phyloP scores from a whole-genome alignment of 2,888 invertebrate genomes.

The Lepidochitona cinerea region DNA sequence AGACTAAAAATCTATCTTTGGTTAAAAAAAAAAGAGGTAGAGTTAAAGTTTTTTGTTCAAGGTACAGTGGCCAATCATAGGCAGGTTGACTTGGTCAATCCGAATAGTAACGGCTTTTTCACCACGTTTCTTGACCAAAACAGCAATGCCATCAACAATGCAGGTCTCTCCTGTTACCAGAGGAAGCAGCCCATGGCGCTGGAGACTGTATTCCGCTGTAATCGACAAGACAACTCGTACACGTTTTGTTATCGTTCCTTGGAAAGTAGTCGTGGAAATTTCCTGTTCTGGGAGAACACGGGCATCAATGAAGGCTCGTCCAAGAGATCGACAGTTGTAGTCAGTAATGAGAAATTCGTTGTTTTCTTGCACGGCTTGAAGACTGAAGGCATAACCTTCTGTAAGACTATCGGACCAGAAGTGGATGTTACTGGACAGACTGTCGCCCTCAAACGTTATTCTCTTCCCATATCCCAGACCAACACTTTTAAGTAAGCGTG shows the following conservation, averaged over 20 bases:
- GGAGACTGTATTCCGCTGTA: slow-evolving; percentile 40
- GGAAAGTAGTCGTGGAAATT: slow-evolving; percentile 29
- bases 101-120: slow-evolving; percentile 32
- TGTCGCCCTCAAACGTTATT: slow-evolving; percentile 80
- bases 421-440: slow-evolving; percentile 78
- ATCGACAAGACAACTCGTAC: slow-evolving; percentile 45
- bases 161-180: slow-evolving; percentile 37
- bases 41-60: slow-evolving; percentile 38
- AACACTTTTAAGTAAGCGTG: slow-evolving; percentile 78
- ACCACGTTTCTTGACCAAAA: slow-evolving; percentile 40
- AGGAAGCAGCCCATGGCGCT: slow-evolving; percentile 35
- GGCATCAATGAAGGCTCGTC: slow-evolving; percentile 37
- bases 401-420: slow-evolving; percentile 85
- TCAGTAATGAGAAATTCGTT: slow-evolving; percentile 81
- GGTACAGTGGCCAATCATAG: slow-evolving; percentile 36
- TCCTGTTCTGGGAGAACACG: slow-evolving; percentile 44
- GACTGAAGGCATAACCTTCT: slow-evolving; percentile 79
- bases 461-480: slow-evolving; percentile 83
- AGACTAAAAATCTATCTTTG: no score
- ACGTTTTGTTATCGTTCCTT: slow-evolving; percentile 33
- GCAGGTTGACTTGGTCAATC: slow-evolving; percentile 37
- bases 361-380: slow-evolving; percentile 76
- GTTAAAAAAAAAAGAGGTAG: no score
- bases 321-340: slow-evolving; percentile 31
- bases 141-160: slow-evolving; percentile 40